phyloP scores from a whole-genome alignment of 2,797 vertebrate species.

The Eremophila alpestris region DNA sequence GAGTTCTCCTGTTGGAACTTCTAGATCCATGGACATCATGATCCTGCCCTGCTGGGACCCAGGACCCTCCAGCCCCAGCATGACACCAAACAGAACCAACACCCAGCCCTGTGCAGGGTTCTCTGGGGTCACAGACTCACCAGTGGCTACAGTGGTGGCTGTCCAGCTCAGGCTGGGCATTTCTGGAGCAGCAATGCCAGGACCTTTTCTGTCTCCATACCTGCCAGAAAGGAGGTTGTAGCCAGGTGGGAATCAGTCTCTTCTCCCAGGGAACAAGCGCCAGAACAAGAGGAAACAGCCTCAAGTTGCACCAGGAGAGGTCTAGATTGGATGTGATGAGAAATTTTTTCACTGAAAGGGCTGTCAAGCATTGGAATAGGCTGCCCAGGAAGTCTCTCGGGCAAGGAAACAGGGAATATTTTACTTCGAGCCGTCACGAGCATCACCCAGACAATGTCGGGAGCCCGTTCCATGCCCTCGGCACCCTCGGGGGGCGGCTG shows the following conservation, averaged over 20 bases:
- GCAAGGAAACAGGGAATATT: not conserved
- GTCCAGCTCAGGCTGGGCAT: not conserved
- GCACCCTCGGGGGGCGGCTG: rapidly evolving
- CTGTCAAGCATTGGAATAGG: not conserved
- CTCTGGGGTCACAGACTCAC: rapidly evolving
- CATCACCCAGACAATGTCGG: not conserved
- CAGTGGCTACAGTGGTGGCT: not conserved
- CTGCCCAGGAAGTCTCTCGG: not conserved
- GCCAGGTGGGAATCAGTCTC: not conserved
- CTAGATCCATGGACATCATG: rapidly evolving
- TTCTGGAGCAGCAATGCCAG: rapidly evolving
- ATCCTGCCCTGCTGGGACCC: not conserved
- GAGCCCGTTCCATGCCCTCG: rapidly evolving
- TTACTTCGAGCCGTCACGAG: rapidly evolving
- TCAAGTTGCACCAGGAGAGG: too few relatives aligned
- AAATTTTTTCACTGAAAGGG: not conserved
- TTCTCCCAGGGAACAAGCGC: not conserved
- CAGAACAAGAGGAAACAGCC: not conserved
- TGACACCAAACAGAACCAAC: not conserved
- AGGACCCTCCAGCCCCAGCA: not conserved
- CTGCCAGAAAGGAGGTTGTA: not conserved
- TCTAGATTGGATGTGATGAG: not conserved
- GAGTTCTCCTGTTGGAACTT: not conserved
- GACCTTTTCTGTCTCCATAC: not conserved
- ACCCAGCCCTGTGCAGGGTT: not conserved